phyloP scores from a whole-genome alignment of 2,888 invertebrate species.

The Cistogaster globosa region DNA sequence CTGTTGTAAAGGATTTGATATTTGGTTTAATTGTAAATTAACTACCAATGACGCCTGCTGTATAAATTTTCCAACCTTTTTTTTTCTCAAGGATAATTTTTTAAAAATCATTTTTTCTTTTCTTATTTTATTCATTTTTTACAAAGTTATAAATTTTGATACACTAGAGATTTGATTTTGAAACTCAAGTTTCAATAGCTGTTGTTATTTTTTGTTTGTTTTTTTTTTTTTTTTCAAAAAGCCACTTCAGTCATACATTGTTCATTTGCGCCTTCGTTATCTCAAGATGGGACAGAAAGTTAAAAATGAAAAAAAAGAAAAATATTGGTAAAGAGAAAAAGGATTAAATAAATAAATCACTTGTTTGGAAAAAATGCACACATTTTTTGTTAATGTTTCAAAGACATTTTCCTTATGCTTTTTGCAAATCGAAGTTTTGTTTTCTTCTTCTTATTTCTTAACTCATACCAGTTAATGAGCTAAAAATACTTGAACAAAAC shows the following conservation, averaged over 20 bases:
- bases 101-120: background rate
- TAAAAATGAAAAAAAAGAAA: conserved; percentile 17
- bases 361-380: conserved; percentile 61
- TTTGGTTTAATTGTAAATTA: conserved; percentile 70
- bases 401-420: conserved; percentile 68
- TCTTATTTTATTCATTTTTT: conserved; percentile 7
- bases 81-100: conserved; percentile 15
- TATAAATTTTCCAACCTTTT: conserved; percentile 53
- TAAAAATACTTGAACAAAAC: conserved; percentile 63
- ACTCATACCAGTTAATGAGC: conserved; percentile 72
- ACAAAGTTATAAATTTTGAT: conserved; percentile 68
- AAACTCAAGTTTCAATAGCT: conserved; percentile 59
- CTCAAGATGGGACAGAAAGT: conserved; percentile 46
- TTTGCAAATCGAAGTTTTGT: conserved; percentile 28
- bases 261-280: conserved; percentile 71
- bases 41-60: conserved; percentile 68
- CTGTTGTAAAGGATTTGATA: conserved; percentile 50
- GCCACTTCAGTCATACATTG: conserved; percentile 65
- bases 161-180: conserved; percentile 70
- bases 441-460: background rate
- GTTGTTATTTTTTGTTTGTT: conserved; percentile 4
- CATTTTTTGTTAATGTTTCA: conserved; percentile 41
- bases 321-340: conserved; percentile 59
- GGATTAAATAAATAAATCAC: conserved; percentile 74
- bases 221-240: conserved; percentile 19